These are phyloP conservation scores for Apoda limacodes DNA, from an alignment of 2,888 invertebrate species.

Conservation along the genomic window DNA sequence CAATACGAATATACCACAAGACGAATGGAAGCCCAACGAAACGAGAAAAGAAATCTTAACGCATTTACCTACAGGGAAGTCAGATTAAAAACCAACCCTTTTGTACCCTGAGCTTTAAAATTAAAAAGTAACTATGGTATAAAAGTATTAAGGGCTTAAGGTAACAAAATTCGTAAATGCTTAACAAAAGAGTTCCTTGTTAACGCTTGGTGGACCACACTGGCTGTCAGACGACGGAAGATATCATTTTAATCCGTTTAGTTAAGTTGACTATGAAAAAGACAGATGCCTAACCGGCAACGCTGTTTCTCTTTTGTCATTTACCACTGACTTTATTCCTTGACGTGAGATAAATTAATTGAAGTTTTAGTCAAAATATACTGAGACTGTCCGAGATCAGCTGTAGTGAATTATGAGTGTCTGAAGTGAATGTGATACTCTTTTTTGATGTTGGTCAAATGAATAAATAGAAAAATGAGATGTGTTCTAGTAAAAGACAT, in stretches of 20 bases:
- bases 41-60: constrained; percentile 40
- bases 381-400: too few relatives aligned
- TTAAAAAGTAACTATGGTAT: constrained; percentile 63
- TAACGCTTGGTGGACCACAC: constrained; percentile 65
- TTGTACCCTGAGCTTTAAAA: constrained; percentile 49
- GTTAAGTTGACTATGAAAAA: constrained; percentile 68
- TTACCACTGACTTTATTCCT: constrained; percentile 6
- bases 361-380: too few relatives aligned
- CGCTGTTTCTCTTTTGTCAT: constrained; percentile 55
- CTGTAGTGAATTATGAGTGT: too few relatives aligned
- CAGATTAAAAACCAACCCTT: constrained; percentile 63
- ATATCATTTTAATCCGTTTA: constrained; percentile 70
- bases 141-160: constrained; percentile 67
- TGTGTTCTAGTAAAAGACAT: too few relatives aligned
- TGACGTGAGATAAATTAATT: not conserved
- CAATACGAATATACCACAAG: constrained; percentile 39
- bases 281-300: constrained; percentile 57
- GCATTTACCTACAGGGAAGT: constrained; percentile 47
- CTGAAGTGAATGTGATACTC: too few relatives aligned
- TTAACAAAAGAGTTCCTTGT: constrained; percentile 56
- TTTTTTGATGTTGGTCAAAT: too few relatives aligned
- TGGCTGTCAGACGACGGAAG: constrained; percentile 63
- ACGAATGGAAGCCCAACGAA: constrained; percentile 35
- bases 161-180: constrained; percentile 53
- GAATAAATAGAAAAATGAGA: too few relatives aligned